Base-by-base conservation (phyloP, 2,888 invertebrate species). In the Heteromurus nitidus region DNA sequence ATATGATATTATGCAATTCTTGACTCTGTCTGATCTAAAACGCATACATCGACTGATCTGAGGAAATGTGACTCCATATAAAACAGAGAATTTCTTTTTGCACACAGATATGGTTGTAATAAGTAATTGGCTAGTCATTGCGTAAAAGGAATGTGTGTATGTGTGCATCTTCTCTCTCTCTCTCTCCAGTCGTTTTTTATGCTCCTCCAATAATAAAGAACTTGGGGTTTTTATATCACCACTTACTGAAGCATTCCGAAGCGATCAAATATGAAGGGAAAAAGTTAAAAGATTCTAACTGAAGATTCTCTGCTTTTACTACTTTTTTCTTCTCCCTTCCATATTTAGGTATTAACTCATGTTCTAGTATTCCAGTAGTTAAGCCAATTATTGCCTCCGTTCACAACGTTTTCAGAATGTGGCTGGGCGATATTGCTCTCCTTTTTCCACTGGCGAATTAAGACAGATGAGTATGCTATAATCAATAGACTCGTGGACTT, bases 381-480 rank as follows among this genome's bases (percentile, higher is more conserved):
- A 80, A 80, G 80, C 72, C 80, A 80, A 80, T 80, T 80, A 80
- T 72, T 64, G 70, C 70, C 31, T 31, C 18, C 18, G 20, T 58
- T 60, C 16, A 18, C 22, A 28, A 31, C 62, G 18, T 30, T 60
- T 26, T 60, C 18, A 7, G 11, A 60, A 18, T 60, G 31, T 60
- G 60, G 60, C 5, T 60, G 7, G 16, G 53, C 11, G n/a, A n/a
- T 13, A 50, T 26, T 16, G n/a, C 30, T 60, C n/a, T 3, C 30
- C 18, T 18, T 20, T 7, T 30, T 2, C 60, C 60, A 60, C 60
- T 30, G 16, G 28, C 18, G 60, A 60, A 60, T 30, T 60, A 55
- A 55, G 55, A 55, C 5, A 24, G 55, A 55, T 55, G 55, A 55
- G n/a, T n/a, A n/a, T n/a, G n/a, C n/a, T n/a, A n/a, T n/a, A n/a